phyloP scores from a whole-genome alignment of 2,113 vertebrate species.

The Cryptotis parvus region DNA sequence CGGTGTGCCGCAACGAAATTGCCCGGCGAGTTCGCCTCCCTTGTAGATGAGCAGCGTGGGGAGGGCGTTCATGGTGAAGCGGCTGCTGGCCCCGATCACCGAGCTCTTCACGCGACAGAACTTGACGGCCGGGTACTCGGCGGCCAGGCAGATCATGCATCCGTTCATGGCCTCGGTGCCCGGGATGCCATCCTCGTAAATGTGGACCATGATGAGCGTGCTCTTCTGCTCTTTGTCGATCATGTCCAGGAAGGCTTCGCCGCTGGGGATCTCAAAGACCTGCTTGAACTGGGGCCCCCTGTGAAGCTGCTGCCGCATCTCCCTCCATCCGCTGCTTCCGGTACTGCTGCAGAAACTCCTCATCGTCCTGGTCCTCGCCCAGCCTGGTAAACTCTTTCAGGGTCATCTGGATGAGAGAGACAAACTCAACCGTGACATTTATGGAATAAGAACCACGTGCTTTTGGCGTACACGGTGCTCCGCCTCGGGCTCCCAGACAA shows the following conservation, averaged over 20 bases:
- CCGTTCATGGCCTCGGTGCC: conserved; percentile 95
- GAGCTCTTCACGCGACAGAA: conserved; percentile 96
- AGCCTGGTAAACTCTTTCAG: conserved; percentile 94
- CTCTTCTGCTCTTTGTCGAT: conserved; percentile 95
- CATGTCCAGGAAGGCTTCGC: conserved; percentile 94
- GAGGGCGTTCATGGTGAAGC: conserved; percentile 94
- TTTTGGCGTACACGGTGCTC: not conserved
- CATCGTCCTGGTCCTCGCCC: conserved; percentile 92
- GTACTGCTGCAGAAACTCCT: conserved; percentile 96
- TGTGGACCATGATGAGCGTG: conserved; percentile 95
- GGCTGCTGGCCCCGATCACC: conserved; percentile 93
- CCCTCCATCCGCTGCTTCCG: conserved; percentile 97
- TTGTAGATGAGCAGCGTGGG: conserved; percentile 97
- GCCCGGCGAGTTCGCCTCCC: conserved; percentile 95
- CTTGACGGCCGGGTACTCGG: conserved; percentile 95
- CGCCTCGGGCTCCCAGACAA: not conserved
- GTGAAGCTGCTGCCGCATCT: conserved; percentile 95
- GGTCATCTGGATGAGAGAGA: conserved; percentile 89
- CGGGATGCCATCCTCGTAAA: conserved; percentile 93
- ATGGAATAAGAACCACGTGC: not conserved
- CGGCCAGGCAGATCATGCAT: conserved; percentile 95
- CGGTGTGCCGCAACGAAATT: conserved; percentile 98
- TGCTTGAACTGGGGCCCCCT: conserved; percentile 93
- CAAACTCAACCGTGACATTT: not conserved
- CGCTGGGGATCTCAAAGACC: conserved; percentile 93